Percentiles rank a stretch among this genome's conserved stretches.
Conservation (phyloP, 2,113 vertebrate genomes). For the Anguilla japonica region DNA sequence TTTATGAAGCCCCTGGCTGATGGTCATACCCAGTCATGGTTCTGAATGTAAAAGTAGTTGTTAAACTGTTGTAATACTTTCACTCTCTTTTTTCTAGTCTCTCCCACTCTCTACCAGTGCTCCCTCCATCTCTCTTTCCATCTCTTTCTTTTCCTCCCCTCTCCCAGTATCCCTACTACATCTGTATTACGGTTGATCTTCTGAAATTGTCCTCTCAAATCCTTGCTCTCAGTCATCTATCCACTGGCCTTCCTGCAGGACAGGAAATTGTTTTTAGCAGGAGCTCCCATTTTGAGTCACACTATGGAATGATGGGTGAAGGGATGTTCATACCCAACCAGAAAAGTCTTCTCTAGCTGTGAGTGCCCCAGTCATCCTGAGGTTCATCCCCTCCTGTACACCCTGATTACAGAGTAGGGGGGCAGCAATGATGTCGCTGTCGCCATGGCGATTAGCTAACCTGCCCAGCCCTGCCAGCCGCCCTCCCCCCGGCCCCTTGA, state of each 20-base stretch:
- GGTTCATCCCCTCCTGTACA: not conserved
- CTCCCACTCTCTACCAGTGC: not conserved
- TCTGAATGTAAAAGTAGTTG: constrained; percentile 35
- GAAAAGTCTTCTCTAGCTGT: not conserved
- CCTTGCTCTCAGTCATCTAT: not conserved
- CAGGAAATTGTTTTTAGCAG: not conserved
- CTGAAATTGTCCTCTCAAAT: not conserved
- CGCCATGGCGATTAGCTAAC: not conserved
- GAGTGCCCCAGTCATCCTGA: not conserved
- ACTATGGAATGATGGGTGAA: not conserved
- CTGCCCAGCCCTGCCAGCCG: not conserved
- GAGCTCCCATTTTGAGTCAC: no score
- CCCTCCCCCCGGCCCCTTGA: not conserved
- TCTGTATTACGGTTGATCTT: not conserved
- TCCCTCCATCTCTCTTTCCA: not conserved
- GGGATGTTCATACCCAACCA: not conserved
- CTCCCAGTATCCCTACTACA: not conserved
- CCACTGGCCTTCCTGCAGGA: not conserved
- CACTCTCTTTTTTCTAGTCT: no score
- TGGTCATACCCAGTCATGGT: constrained; percentile 24
- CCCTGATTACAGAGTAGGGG: not conserved
- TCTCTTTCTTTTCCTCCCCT: no score
- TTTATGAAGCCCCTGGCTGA: constrained; percentile 26
- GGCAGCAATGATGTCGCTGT: not conserved
- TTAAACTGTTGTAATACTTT: no score